phyloP scores from a whole-genome alignment of 2,113 vertebrate genomes.

The Charina bottae region DNA sequence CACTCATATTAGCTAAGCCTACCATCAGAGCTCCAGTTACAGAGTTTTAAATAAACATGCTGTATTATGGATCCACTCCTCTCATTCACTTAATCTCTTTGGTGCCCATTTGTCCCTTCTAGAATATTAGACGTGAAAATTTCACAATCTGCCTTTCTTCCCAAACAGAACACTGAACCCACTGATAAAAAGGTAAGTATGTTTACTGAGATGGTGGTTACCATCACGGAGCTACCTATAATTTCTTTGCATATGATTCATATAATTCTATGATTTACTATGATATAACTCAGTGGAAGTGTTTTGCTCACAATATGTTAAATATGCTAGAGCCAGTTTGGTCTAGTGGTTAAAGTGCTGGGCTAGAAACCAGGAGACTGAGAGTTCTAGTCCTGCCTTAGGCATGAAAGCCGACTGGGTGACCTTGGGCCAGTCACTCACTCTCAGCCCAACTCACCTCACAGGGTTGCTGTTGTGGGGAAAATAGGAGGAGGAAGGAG shows the following conservation, averaged over 20 bases:
- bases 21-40: constrained; percentile 13
- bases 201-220: rapidly evolving
- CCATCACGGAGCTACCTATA: not conserved
- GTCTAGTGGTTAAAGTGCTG: too few relatives aligned
- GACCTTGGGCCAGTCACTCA: too few relatives aligned
- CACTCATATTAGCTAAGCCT: constrained; percentile 47
- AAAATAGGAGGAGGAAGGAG: too few relatives aligned
- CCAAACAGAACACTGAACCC: rapidly evolving
- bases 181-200: rapidly evolving
- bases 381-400: too few relatives aligned
- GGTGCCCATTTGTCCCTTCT: constrained; percentile 36
- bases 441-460: too few relatives aligned
- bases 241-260: not conserved
- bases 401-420: too few relatives aligned
- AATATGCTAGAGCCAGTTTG: too few relatives aligned
- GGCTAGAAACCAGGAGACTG: too few relatives aligned
- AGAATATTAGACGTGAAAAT: constrained; percentile 23
- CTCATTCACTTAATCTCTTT: constrained; percentile 66
- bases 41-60: constrained; percentile 34
- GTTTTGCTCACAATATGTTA: not conserved
- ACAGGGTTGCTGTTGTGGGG: too few relatives aligned
- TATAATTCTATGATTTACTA: not conserved
- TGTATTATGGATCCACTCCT: not conserved
- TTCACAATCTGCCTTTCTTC: not conserved
- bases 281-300: not conserved